Base-by-base conservation (phyloP, 2,888 invertebrate genomes). In the Theristus sp. region DNA sequence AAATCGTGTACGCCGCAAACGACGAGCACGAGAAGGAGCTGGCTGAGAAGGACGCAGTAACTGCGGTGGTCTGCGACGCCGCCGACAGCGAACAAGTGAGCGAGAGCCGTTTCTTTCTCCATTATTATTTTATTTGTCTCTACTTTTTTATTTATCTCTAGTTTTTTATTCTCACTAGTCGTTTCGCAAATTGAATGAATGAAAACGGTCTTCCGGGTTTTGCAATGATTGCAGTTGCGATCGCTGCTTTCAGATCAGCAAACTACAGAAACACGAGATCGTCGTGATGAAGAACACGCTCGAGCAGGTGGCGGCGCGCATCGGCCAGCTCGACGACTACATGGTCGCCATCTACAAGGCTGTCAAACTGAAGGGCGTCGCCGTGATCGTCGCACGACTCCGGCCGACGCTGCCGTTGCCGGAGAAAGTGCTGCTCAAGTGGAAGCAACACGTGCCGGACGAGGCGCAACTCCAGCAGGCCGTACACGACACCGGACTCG, bases 211-310 rank as follows among this genome's bases (percentile, higher is more conserved):
- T 46, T 17, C 22, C 13, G 46, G 13, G 13, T 13, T 46, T 46
- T 46, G 13, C 46, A 46, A 17, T 22, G 46, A 46, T 46, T 53
- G 53, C 28, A 27, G 13, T 24, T 27, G 56, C 10, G 25, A 13
- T 22, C 27, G 10, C 22, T 22, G 17, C 17, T 56, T 10, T 26
- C 27, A n/a, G n/a, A n/a, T n/a, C n/a, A n/a, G n/a, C n/a, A n/a
- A n/a, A n/a, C n/a, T n/a, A n/a, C n/a, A n/a, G 17, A 58, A 58
- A 54, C 53, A 59, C 59, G 59, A 59, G 20, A 30, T 20, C 3
- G n/a, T 59, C 2, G 13, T 59, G 24, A 53, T 52, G 53, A 59
- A 59, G 38, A 24, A 53, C 28, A 56, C 29, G 20, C 25, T 60
- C 10, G 60, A 60, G 38, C 17, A 30, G 26, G 46, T 60, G 3